Percentiles rank a stretch among this genome's conserved stretches.
These are phyloP conservation scores for Oscheius sp. DNA, from an alignment of 1,140 invertebrate genomes.

Conservation along the genomic window DNA sequence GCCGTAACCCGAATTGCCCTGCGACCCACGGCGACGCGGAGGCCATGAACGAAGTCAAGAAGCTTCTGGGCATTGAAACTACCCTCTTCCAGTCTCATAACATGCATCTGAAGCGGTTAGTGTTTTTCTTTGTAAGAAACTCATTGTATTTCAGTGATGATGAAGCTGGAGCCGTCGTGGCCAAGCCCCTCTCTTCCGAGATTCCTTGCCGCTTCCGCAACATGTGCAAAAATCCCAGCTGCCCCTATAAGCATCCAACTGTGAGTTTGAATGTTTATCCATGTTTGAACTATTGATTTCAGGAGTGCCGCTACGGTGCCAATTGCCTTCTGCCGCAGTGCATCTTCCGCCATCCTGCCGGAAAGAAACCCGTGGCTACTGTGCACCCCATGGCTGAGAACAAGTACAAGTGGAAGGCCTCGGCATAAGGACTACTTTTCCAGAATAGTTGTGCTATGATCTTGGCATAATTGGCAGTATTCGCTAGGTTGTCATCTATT, in stretches of 20 bases:
- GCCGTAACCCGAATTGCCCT: neutral
- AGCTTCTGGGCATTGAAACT: too few species aligned
- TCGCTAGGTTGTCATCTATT: too few species aligned
- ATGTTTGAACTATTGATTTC: neutral
- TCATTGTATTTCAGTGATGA: too few species aligned
- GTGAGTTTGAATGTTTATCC: neutral
- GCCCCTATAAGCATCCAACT: slow-evolving; percentile 32
- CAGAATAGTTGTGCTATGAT: neutral
- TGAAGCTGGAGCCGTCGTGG: too few species aligned
- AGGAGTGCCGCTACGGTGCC: slow-evolving; percentile 30
- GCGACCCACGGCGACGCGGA: neutral
- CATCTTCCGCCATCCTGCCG: slow-evolving; percentile 29
- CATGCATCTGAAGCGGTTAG: too few species aligned
- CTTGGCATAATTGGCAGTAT: too few species aligned
- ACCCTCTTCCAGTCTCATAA: too few species aligned
- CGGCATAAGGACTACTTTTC: neutral
- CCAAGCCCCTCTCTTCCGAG: too few species aligned
- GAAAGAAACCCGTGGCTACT: neutral
- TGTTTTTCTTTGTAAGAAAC: too few species aligned
- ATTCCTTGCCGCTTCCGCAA: slow-evolving; percentile 22
- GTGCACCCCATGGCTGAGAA: neutral
- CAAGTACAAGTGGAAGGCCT: neutral
- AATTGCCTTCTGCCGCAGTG: slow-evolving; percentile 15
- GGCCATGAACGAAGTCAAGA: too few species aligned
- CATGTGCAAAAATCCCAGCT: slow-evolving; percentile 22